A percentile compares a stretch with the other conserved stretches of the same genome.
Evolutionary conservation across 2,113 vertebrate genomes (phyloP).

Genomic region (Hirundichthys speculiger): DNA sequence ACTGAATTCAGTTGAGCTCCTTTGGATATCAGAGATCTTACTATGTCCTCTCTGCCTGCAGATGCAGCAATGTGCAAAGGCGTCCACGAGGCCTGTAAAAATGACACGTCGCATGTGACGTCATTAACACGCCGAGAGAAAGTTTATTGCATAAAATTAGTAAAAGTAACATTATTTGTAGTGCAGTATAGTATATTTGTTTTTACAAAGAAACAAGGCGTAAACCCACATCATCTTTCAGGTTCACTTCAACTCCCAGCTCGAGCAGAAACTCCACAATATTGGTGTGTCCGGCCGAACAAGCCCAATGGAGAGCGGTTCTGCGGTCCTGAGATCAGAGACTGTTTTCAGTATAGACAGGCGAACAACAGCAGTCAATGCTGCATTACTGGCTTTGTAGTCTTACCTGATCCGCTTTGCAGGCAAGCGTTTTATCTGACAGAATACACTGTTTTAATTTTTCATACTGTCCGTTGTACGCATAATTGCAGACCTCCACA

Average conservation of each 20-base stretch:
- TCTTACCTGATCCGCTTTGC: conserved; percentile 90
- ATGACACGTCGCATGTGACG: too few species aligned
- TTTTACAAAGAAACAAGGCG: neutral
- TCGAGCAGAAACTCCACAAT: conserved; percentile 89
- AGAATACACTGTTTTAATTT: conserved; percentile 83
- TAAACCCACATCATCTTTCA: conserved; percentile 88
- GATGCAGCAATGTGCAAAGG: conserved; percentile 96
- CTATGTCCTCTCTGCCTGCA: conserved; percentile 93
- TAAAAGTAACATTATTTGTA: neutral
- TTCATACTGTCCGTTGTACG: conserved; percentile 88
- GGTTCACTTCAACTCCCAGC: conserved; percentile 88
- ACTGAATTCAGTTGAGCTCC: conserved; percentile 91
- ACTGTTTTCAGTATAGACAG: rapidly evolving
- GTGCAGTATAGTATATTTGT: neutral
- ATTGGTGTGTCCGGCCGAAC: conserved; percentile 90
- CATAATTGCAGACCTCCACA: conserved; percentile 89
- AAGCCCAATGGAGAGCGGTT: conserved; percentile 94
- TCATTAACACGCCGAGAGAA: neutral
- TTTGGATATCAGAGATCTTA: conserved; percentile 86
- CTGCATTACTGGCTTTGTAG: neutral
- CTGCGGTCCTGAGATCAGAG: conserved; percentile 83
- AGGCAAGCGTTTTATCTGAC: conserved; percentile 84
- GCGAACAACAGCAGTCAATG: neutral
- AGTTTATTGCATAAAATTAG: too few species aligned
- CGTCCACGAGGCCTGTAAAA: conserved; percentile 88